Conservation (phyloP, 2,797 vertebrate genomes). For the Streptopelia turtur region DNA sequence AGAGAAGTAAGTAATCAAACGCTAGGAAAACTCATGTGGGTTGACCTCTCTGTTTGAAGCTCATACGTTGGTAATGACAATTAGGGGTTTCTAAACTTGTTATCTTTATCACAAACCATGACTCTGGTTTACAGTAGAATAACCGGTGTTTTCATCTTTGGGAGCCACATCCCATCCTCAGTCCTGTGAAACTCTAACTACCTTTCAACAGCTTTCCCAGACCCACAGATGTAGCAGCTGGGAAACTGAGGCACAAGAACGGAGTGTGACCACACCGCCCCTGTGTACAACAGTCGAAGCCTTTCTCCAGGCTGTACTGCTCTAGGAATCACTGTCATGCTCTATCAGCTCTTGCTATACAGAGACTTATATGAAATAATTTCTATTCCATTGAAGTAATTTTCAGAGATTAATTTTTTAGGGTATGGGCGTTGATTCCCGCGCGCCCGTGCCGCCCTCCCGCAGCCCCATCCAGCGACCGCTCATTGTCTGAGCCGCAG, state of each 20-base stretch:
- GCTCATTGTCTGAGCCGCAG: not conserved
- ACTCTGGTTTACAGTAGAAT: not conserved
- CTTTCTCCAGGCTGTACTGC: not conserved
- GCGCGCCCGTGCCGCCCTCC: not conserved
- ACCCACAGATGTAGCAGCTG: not conserved
- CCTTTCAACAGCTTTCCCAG: not conserved
- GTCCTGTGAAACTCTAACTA: not conserved
- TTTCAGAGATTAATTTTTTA: constrained; percentile 41
- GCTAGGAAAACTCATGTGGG: not conserved
- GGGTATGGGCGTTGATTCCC: constrained; percentile 32
- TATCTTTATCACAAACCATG: not conserved
- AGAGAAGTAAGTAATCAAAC: not conserved
- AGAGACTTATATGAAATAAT: constrained; percentile 3
- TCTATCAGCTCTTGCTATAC: not conserved
- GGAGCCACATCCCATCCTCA: not conserved
- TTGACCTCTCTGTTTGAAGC: not conserved
- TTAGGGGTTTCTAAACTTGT: not conserved
- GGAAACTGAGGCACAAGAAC: not conserved
- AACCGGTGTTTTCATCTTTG: not conserved
- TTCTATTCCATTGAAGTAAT: constrained; percentile 17
- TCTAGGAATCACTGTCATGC: not conserved
- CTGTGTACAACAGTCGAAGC: not conserved
- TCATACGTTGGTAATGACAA: fast-evolving
- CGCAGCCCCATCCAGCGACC: not conserved
- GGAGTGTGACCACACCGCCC: not conserved